These are phyloP conservation scores for Heliconius charithonia DNA, from an alignment of 2,888 invertebrate species.

Conservation along the genomic window DNA sequence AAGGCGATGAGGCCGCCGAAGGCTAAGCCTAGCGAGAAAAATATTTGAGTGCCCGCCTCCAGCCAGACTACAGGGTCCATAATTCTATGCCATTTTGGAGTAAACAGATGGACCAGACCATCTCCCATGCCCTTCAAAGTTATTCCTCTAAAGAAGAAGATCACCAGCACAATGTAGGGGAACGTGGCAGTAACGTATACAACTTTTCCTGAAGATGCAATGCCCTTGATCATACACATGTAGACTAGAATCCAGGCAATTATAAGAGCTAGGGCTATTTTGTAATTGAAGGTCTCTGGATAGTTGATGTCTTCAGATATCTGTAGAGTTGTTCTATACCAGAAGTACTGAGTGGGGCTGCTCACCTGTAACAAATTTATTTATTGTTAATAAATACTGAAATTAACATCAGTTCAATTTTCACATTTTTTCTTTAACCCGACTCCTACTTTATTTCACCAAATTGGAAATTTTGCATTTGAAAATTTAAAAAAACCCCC, in stretches of 20 bases:
- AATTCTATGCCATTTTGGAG: conserved; percentile 95
- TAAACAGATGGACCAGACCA: conserved; percentile 94
- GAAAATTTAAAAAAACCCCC: too few relatives aligned
- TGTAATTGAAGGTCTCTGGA: conserved; percentile 95
- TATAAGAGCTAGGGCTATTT: conserved; percentile 93
- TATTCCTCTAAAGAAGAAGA: conserved; percentile 97
- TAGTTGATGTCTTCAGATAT: conserved; percentile 94
- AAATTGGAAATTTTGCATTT: too few relatives aligned
- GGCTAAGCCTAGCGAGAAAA: conserved; percentile 97
- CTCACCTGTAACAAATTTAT: conserved; percentile 86
- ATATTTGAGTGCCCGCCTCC: conserved; percentile 98
- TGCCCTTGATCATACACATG: conserved; percentile 98
- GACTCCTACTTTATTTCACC: too few relatives aligned
- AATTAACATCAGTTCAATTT: neutral
- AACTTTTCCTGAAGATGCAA: conserved; percentile 98
- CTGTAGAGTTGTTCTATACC: conserved; percentile 96
- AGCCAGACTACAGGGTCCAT: conserved; percentile 98
- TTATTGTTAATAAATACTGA: neutral
- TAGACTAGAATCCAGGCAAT: conserved; percentile 97
- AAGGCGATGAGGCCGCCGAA: conserved; percentile 98
- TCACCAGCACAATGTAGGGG: conserved; percentile 96
- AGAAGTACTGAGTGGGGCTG: conserved; percentile 96
- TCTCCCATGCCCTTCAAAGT: conserved; percentile 94
- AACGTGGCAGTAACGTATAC: conserved; percentile 98
- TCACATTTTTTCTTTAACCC: too few relatives aligned